Evolutionary conservation across 2,888 invertebrate genomes (phyloP), one percentile per base, ranked within the genome.

Genomic region (Amorpha juglandis): DNA sequence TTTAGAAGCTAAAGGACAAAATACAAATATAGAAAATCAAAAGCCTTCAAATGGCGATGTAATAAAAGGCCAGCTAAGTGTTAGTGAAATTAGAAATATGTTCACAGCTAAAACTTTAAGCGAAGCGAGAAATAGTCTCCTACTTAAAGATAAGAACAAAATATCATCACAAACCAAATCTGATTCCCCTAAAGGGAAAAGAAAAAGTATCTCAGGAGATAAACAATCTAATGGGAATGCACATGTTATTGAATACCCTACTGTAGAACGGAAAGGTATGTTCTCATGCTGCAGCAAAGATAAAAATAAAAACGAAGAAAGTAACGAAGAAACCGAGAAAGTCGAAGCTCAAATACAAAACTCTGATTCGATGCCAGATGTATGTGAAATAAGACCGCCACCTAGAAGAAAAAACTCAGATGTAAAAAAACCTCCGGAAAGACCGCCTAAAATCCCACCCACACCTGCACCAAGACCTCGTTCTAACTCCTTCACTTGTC

Each of bases 261-360:
- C 96, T 0, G 95, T 96, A 6, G 96, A 96, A 82, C 92, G 96
- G 53, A 96, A 96, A 88, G 95, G 95, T 66, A 94, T 96, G 82
- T 96, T 96, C 81, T 96, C 96, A 2, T 96, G 96, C 79, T 96
- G 96, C 78, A 95, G 95, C 65, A 95, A 94, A 87, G 93, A 94
- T 74, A 93, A 88, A 85, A 94, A 87, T 78, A 94, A 84, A 83
- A 94, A 86, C 51, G 94, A 94, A 58, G 94, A 94, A 66, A 94
- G 83, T 69, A 86, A 89, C 16, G 94, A 94, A 50, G 87, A 94
- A 79, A 79, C 82, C 42, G 90, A 88, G 68, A 88, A 89, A 73
- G 79, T 83, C 45, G 89, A 92, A 68, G 76, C 81, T 19, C 83
- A 84, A 19, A 77, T 89, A 68, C 88, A 91, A 67, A 90, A 86